Base-by-base conservation (phyloP, 2,113 vertebrate genomes). In the Ptyas mucosa region DNA sequence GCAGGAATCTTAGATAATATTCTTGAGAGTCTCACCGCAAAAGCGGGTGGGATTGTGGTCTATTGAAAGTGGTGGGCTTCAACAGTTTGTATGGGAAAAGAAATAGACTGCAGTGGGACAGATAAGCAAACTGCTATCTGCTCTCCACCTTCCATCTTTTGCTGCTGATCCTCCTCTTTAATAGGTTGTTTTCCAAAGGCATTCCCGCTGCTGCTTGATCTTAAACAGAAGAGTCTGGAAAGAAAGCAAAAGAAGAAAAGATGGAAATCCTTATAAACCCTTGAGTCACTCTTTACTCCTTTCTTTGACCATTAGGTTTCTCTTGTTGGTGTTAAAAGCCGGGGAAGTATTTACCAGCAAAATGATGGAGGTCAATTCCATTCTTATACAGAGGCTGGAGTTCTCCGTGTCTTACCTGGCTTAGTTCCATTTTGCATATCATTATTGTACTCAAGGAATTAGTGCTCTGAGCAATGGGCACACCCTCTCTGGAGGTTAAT, bases 141-240 rank as follows among this genome's bases (percentile, higher is more conserved):
- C 1, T 39, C 2, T 81, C 64, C n/a, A n/a, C 34, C 64, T n/a
- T 15, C 64, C 69, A 39, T 81, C n/a, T 81, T 81, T 53, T 18
- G 26, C 51, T n/a, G 29, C 49, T 52, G 52, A n/a, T 29, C 15
- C 14, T 43, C 58, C 15, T 34, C 34, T 90, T 46, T n/a, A 6
- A 24, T 26, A 54, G 26, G 95, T 96, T 92, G 93, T 94, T 96
- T 93, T 39, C 94, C 58, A 90, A 87, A 96, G 94, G 92, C 64
- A 93, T 53, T 54, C 93, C 96, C 52, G 0, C 1, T 93, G 96
- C 95, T 86, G 93, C 91, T 88, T 64, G 88, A 52, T 20, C 64
- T 49, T 26, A 6, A 89, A 29, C 34, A 58, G 91, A 49, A 39
- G 15, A 64, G 43, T 23, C 24, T 39, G 20, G 54, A 91, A 86